Evolutionary conservation across 2,797 vertebrate genomes (phyloP).

Genomic region (Apogon talboti): DNA sequence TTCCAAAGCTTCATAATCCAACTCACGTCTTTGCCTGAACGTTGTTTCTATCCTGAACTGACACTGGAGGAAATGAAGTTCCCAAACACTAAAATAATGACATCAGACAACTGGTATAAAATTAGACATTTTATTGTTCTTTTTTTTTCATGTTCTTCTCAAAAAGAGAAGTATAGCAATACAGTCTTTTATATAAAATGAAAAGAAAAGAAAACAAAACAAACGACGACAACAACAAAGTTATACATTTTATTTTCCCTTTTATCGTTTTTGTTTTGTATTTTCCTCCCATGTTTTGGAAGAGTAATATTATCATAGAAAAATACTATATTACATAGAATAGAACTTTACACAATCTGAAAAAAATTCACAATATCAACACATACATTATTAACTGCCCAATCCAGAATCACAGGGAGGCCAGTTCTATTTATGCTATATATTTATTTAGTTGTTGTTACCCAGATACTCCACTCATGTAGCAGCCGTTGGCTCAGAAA

Average conservation of each 20-base stretch:
- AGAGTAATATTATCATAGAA: conserved; percentile 88
- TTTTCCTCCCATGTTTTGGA: conserved; percentile 81
- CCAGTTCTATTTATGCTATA: too few relatives aligned
- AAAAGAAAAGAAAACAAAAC: conserved; percentile 81
- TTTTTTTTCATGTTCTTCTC: conserved; percentile 77
- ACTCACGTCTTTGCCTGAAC: too few relatives aligned
- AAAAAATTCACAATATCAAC: conserved; percentile 88
- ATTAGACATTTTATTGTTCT: conserved; percentile 70
- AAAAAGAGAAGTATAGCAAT: conserved; percentile 83
- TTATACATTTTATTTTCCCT: conserved; percentile 77
- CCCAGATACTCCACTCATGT: too few relatives aligned
- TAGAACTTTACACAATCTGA: conserved; percentile 93
- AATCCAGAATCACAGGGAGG: conserved; percentile 45
- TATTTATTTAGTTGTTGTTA: too few relatives aligned
- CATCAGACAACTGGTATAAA: conserved; percentile 41
- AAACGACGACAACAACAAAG: conserved; percentile 84
- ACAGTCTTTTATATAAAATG: conserved; percentile 86
- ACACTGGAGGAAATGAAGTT: background rate
- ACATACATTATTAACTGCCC: conserved; percentile 72
- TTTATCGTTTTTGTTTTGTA: conserved; percentile 66
- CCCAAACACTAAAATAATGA: conserved; percentile 16
- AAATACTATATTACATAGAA: conserved; percentile 97
- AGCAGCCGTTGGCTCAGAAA: too few relatives aligned
- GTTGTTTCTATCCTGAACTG: too few relatives aligned
- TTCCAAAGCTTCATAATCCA: too few relatives aligned